A percentile compares a stretch with the other conserved stretches of the same genome.
Conservation (phyloP, 1,140 invertebrate species). For the Drosophila nigrodunni region DNA sequence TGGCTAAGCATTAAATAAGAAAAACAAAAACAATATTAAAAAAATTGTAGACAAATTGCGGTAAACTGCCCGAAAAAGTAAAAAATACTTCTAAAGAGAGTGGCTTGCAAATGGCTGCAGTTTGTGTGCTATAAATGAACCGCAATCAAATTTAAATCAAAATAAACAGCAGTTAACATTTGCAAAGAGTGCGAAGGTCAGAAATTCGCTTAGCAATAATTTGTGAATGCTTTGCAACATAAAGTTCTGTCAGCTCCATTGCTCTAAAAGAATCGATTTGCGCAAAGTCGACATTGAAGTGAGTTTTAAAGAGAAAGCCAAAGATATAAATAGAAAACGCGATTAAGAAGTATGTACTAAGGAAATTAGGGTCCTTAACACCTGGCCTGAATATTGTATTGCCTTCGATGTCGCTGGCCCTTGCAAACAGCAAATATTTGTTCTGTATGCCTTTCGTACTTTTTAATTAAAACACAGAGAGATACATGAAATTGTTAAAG, state of each 20-base stretch:
- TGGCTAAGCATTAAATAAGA: slow-evolving; percentile 6
- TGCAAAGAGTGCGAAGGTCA: slow-evolving; percentile 16
- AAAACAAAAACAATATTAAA: slow-evolving; percentile 23
- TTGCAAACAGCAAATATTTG: slow-evolving; percentile 22
- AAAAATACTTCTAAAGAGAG: slow-evolving; percentile 18
- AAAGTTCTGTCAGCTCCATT: slow-evolving; percentile 1
- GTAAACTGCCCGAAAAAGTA: slow-evolving; percentile 14
- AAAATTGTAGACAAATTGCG: slow-evolving; percentile 51
- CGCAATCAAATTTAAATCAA: slow-evolving; percentile 66
- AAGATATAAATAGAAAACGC: slow-evolving; percentile 8
- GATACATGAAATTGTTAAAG: slow-evolving; percentile 24
- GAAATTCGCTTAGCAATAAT: slow-evolving; percentile 30
- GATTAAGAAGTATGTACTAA: slow-evolving; percentile 14
- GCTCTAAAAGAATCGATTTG: not conserved
- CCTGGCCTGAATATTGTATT: slow-evolving; percentile 25
- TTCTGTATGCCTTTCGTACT: slow-evolving; percentile 52
- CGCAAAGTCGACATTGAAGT: slow-evolving; percentile 7
- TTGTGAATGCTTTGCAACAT: slow-evolving; percentile 19
- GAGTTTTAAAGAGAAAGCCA: not conserved
- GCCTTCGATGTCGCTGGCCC: slow-evolving; percentile 4
- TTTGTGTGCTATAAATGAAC: slow-evolving; percentile 54
- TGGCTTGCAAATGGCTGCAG: slow-evolving; percentile 37
- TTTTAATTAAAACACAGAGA: slow-evolving; percentile 69
- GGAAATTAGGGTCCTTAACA: slow-evolving; percentile 20
- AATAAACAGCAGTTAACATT: slow-evolving; percentile 47